phyloP scores from a whole-genome alignment of 2,888 invertebrate genomes.

The Drosophila pseudotakahashii region DNA sequence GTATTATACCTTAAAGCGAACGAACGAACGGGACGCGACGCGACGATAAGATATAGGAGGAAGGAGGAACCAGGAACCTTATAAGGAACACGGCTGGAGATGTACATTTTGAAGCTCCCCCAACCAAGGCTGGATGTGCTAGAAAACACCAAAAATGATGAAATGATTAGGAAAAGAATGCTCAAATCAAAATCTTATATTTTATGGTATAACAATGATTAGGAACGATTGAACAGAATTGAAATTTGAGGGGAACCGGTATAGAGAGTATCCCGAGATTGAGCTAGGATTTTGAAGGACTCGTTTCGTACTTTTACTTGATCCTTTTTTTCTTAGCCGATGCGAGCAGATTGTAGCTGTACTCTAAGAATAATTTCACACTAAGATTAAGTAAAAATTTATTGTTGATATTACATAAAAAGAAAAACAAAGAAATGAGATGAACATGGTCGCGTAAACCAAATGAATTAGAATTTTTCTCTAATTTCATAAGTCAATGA shows the following conservation, averaged over 20 bases:
- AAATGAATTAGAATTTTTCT: conserved; percentile 78
- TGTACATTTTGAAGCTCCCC: conserved; percentile 71
- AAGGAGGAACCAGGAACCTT: neutral
- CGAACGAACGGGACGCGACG: conserved; percentile 29
- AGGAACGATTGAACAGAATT: conserved; percentile 37
- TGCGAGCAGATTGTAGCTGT: conserved; percentile 75
- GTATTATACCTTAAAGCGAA: conserved; percentile 61
- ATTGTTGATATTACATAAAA: conserved; percentile 76
- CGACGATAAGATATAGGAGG: neutral
- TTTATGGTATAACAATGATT: conserved; percentile 56
- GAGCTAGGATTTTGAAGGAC: conserved; percentile 42
- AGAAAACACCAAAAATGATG: conserved; percentile 54
- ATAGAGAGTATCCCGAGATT: conserved; percentile 27
- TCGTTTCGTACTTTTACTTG: conserved; percentile 35
- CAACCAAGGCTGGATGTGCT: conserved; percentile 60
- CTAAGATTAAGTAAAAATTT: conserved; percentile 75
- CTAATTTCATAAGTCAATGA: conserved; percentile 67
- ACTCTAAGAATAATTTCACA: conserved; percentile 72
- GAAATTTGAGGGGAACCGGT: conserved; percentile 10
- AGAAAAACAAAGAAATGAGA: conserved; percentile 5
- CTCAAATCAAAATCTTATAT: conserved; percentile 75
- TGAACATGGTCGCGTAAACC: conserved; percentile 32
- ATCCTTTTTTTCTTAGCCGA: conserved; percentile 59
- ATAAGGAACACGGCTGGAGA: conserved; percentile 12
- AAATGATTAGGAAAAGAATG: conserved; percentile 47